Conservation (phyloP, 2,888 invertebrate species). For the Taenaris catops region DNA sequence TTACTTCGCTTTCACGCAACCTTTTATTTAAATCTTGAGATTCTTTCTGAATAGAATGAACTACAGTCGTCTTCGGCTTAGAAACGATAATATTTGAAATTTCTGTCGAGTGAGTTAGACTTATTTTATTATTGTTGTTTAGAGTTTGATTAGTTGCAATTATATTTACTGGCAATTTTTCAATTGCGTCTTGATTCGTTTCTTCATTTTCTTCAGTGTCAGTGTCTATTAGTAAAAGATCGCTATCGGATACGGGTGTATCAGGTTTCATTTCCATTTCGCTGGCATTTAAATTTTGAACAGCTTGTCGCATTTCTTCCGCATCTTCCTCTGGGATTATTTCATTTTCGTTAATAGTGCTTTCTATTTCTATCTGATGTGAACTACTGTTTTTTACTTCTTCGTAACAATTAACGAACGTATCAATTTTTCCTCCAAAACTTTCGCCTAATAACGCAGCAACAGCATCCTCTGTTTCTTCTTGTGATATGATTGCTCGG, state of each 20-base stretch:
- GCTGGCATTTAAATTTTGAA: constrained; percentile 87
- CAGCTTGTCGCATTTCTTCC: constrained; percentile 91
- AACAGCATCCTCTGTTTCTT: constrained; percentile 95
- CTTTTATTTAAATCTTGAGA: constrained; percentile 46
- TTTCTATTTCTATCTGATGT: constrained; percentile 64
- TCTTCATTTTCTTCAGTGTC: constrained; percentile 90
- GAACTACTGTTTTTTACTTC: constrained; percentile 64
- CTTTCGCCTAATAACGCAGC: constrained; percentile 93
- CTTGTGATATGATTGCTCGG: constrained; percentile 91
- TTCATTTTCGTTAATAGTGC: constrained; percentile 61
- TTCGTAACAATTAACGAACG: constrained; percentile 78
- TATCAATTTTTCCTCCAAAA: constrained; percentile 83
- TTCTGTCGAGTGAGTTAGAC: constrained; percentile 56
- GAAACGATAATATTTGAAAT: constrained; percentile 58
- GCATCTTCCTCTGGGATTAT: constrained; percentile 85
- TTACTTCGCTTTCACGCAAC: constrained; percentile 44
- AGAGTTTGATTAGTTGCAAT: constrained; percentile 49
- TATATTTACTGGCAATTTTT: constrained; percentile 58
- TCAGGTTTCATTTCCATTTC: constrained; percentile 89
- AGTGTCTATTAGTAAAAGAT: constrained; percentile 91
- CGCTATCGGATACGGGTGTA: constrained; percentile 91
- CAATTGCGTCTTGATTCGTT: constrained; percentile 58
- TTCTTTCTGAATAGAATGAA: constrained; percentile 40
- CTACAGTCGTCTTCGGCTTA: constrained; percentile 53
- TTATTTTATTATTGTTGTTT: constrained; percentile 39